Evolutionary conservation across 2,113 vertebrate species (phyloP).

Genomic region (Ranitomeya imitator): DNA sequence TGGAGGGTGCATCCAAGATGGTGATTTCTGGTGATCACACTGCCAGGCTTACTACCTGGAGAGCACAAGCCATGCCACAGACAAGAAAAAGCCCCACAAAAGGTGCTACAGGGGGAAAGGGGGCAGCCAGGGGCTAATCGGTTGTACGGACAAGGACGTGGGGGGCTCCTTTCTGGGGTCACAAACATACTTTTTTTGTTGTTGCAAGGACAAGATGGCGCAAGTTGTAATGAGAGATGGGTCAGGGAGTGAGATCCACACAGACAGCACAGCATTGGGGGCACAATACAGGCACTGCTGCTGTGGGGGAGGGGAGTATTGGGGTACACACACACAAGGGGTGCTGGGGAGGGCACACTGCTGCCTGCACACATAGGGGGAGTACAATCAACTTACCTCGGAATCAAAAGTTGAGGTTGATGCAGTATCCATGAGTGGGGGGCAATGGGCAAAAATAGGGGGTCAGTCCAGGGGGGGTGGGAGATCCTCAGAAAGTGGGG

Average conservation of each 20-base stretch:
- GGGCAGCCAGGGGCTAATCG: background rate
- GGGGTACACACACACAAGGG: background rate
- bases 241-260: background rate
- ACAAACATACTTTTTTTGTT: slow-evolving; percentile 30
- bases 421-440: slow-evolving; percentile 56
- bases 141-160: background rate
- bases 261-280: background rate
- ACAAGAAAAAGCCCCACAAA: slow-evolving; percentile 19
- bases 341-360: background rate
- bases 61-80: background rate
- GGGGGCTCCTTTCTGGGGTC: background rate
- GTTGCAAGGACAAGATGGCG: slow-evolving; percentile 55
- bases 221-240: slow-evolving; percentile 52
- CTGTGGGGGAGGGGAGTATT: background rate
- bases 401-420: slow-evolving; percentile 60
- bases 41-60: slow-evolving; percentile 22
- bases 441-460: background rate
- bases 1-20: slow-evolving; percentile 46
- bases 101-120: background rate
- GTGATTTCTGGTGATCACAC: slow-evolving; percentile 29
- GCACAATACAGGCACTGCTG: background rate
- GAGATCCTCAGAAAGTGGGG: background rate
- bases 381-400: slow-evolving; percentile 51
- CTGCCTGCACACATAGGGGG: background rate
- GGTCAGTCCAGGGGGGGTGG: slow-evolving; percentile 3